phyloP scores from a whole-genome alignment of 2,888 invertebrate genomes.

The Drosophila formosana region DNA sequence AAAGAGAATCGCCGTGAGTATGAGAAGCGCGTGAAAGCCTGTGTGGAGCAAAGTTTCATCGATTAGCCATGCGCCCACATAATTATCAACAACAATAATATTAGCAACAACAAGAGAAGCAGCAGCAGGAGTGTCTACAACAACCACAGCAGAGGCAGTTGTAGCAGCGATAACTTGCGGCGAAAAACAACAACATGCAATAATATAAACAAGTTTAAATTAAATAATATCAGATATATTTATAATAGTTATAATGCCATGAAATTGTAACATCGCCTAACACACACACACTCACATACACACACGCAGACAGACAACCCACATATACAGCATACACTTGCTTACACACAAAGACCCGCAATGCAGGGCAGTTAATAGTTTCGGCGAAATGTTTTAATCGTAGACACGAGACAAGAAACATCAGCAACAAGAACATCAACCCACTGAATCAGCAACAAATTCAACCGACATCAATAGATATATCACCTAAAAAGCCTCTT shows the following conservation, averaged over 20 bases:
- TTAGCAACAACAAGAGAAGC: conserved; percentile 26
- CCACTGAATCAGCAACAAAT: conserved; percentile 50
- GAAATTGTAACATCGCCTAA: conserved; percentile 76
- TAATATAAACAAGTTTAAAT: conserved; percentile 76
- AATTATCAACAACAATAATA: conserved; percentile 44
- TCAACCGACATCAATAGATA: conserved; percentile 43
- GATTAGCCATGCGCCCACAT: conserved; percentile 88
- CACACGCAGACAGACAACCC: conserved; percentile 18
- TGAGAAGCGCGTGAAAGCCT: conserved; percentile 99
- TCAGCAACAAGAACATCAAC: conserved; percentile 22
- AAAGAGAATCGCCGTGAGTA: conserved; percentile 99
- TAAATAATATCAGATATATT: conserved; percentile 75
- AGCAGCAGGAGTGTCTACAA: conserved; percentile 22
- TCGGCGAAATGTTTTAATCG: conserved; percentile 50
- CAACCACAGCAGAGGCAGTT: conserved; percentile 33
- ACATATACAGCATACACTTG: conserved; percentile 18
- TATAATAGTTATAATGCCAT: conserved; percentile 74
- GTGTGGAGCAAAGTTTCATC: conserved; percentile 99
- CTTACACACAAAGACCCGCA: conserved; percentile 25
- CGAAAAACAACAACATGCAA: conserved; percentile 63
- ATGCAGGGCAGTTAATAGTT: conserved; percentile 52
- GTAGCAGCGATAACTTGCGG: conserved; percentile 43
- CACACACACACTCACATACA: conserved; percentile 16
- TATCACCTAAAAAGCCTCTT: conserved; percentile 61
- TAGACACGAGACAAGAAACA: conserved; percentile 27